These are phyloP conservation scores for Malurus alboscapulatus DNA, from an alignment of 2,113 vertebrate species.

Conservation along the genomic window DNA sequence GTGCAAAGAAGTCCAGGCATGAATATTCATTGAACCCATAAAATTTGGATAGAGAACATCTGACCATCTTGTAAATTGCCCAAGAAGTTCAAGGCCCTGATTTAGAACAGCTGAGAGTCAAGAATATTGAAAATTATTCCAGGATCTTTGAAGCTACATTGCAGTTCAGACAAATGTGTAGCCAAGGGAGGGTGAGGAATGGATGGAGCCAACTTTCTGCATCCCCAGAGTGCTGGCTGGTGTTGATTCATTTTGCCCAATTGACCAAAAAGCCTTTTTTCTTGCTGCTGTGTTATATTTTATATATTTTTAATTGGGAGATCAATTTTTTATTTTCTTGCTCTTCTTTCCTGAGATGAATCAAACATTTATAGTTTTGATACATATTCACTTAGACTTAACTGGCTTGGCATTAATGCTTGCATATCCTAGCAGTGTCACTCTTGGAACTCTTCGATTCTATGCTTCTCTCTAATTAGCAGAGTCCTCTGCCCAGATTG, in stretches of 20 bases:
- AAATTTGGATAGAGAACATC: neutral
- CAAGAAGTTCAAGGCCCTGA: neutral
- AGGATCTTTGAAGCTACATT: neutral
- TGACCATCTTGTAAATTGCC: neutral
- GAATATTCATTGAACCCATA: neutral
- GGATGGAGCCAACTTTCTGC: neutral
- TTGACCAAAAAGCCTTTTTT: neutral
- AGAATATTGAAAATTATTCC: neutral
- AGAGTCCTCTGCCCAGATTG: neutral
- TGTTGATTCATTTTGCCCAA: neutral
- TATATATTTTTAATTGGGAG: neutral
- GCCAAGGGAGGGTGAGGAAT: neutral
- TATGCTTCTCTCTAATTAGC: neutral
- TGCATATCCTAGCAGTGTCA: neutral
- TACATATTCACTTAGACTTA: neutral
- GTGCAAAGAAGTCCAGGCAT: neutral
- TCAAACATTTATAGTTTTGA: neutral
- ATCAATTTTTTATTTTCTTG: neutral
- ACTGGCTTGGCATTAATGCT: neutral
- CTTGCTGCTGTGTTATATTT: neutral
- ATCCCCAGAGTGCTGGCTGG: neutral
- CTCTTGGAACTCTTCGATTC: neutral
- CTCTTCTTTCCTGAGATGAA: neutral
- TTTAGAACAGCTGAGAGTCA: neutral
- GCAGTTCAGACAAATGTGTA: neutral